Percentiles rank a stretch among this genome's conserved stretches.
Evolutionary conservation across 1,140 invertebrate species (phyloP).

Genomic region (Drosophila murphyi): DNA sequence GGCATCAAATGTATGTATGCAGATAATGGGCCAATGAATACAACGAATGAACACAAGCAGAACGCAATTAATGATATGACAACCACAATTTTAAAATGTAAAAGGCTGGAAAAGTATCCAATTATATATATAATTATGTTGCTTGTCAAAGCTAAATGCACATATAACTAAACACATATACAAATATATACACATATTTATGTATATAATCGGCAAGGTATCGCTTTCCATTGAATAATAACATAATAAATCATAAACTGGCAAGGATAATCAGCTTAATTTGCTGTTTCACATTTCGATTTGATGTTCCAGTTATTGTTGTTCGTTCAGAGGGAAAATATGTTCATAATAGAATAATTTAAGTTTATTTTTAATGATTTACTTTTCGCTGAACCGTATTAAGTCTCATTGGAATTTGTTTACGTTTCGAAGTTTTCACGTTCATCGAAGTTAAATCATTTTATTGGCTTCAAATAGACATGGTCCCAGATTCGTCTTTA

Average conservation of each 20-base stretch:
- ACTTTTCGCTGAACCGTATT: background rate
- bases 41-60: no score
- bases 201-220: slow-evolving; percentile 6
- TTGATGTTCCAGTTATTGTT: background rate
- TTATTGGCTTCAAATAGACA: no score
- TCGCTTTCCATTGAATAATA: slow-evolving; percentile 9
- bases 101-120: background rate
- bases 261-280: slow-evolving; percentile 13
- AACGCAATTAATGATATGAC: background rate
- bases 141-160: background rate
- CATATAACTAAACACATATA: background rate
- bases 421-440: no score
- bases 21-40: no score
- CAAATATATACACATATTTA: background rate
- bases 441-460: no score
- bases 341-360: background rate
- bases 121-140: background rate
- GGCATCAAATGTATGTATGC: no score
- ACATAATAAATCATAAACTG: background rate
- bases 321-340: slow-evolving; percentile 7
- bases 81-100: background rate
- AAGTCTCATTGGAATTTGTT: background rate
- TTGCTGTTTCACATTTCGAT: background rate
- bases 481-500: no score
- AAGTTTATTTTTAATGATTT: background rate